Evolutionary conservation across 2,797 vertebrate species (phyloP), one percentile per base, ranked within the genome.

Genomic region (Mormyrops boulengeri): DNA sequence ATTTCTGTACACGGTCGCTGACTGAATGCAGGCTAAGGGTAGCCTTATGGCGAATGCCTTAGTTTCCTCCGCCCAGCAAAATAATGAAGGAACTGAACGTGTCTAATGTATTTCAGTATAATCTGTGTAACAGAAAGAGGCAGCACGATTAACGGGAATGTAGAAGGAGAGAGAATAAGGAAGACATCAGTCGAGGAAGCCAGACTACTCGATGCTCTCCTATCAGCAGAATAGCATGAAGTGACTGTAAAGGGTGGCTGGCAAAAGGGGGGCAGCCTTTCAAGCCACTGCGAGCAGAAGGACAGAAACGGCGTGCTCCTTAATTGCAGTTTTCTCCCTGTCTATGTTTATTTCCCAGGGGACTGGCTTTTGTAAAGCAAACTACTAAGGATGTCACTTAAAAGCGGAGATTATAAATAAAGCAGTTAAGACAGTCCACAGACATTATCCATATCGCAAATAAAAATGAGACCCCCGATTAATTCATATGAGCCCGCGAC

Each of bases 161-260:
- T 84, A 22, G 77, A 57, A 41, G 44, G 52, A 53, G 85, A 19
- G 52, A 87, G 53, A 41, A 34, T 19, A 53, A 80, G 66, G 66
- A 77, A 69, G 26, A 88, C 66, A 88, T 50, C 47, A 47, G n/a
- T 73, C 69, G 69, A 38, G 88, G 22, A 50, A 80, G 30, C 38
- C 66, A 89, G 88, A 22, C 88, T 53, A 57, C n/a, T 55, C 50
- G 80, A 73, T 55, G 73, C 88, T 4, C 88, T 89, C 88, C 12
- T 77, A 60, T 89, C 73, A 89, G 73, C 88, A 84, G 52, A 77
- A 82, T 38, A 88, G 50, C 88, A 57, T 50, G 47, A 26, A 85
- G 77, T 89, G 80, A 77, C 77, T 84, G 53, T 47, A 47, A 89
- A 89, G 73, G 73, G 52, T 34, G 88, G 26, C n/a, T 44, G 77